phyloP scores from a whole-genome alignment of 2,888 invertebrate species.

The Cerastoderma edule region DNA sequence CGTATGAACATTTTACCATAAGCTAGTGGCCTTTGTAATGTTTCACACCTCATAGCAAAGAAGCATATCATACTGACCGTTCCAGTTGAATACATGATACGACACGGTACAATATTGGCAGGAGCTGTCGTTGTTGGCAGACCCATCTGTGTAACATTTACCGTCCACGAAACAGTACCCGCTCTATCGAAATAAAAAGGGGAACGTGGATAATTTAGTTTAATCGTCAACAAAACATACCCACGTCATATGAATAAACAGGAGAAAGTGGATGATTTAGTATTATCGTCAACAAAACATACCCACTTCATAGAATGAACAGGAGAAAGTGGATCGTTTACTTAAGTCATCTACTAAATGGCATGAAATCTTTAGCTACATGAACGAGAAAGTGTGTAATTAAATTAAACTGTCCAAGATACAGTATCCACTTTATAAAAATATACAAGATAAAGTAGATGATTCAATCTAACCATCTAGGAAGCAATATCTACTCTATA shows the following conservation, averaged over 20 bases:
- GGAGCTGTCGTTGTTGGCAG: constrained; percentile 1
- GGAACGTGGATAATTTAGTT: neutral
- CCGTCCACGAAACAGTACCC: constrained; percentile 20
- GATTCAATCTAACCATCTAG: too few relatives aligned
- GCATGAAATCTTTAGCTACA: too few relatives aligned
- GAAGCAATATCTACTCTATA: neutral
- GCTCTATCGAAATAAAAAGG: neutral
- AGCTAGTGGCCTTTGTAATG: neutral
- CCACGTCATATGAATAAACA: neutral
- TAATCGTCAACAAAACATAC: neutral
- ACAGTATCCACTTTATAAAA: too few relatives aligned
- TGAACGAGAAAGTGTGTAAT: too few relatives aligned
- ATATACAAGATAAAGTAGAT: too few relatives aligned
- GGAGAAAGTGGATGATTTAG: neutral
- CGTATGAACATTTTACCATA: neutral
- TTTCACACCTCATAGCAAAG: neutral
- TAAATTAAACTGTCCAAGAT: too few relatives aligned
- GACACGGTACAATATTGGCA: constrained; percentile 13
- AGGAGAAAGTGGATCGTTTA: neutral
- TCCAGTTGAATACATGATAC: constrained; percentile 14
- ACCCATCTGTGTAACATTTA: constrained; percentile 14
- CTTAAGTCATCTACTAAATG: neutral
- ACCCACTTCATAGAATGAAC: neutral
- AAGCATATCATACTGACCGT: neutral
- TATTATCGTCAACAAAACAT: neutral